Percentiles rank a stretch among this genome's conserved stretches.
These are phyloP conservation scores for Solenodon paradoxus DNA, from an alignment of 2,113 vertebrate species.

Conservation along the genomic window DNA sequence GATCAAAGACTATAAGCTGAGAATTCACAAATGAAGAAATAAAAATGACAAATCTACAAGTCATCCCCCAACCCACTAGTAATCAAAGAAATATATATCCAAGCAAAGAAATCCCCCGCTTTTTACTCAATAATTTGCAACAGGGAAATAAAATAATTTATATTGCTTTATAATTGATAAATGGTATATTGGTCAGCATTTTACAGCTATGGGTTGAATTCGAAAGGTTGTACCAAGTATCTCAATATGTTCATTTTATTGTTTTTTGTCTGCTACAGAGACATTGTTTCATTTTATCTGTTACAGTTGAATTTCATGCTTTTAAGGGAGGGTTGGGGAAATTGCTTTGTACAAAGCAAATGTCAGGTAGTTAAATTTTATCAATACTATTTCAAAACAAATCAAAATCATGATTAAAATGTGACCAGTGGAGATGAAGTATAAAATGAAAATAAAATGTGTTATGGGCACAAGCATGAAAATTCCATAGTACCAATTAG, in stretches of 20 bases:
- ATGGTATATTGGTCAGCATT: too few relatives aligned
- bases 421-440: neutral
- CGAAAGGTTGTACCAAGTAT: neutral
- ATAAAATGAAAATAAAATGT: neutral
- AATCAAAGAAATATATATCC: neutral
- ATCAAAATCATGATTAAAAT: neutral
- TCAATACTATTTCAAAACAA: neutral
- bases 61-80: neutral
- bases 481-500: fast-evolving
- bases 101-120: neutral
- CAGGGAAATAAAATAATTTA: neutral
- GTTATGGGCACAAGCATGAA: neutral
- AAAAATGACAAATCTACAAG: neutral
- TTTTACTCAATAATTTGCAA: neutral
- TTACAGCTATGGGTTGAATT: too few relatives aligned
- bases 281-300: neutral
- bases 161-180: neutral
- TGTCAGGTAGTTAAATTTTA: neutral
- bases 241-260: neutral
- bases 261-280: neutral
- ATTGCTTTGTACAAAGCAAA: neutral
- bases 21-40: neutral
- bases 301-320: neutral
- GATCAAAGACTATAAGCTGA: too few relatives aligned
- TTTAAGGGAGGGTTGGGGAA: neutral